phyloP scores from a whole-genome alignment of 2,113 vertebrate genomes.

The Spermophilus dauricus region DNA sequence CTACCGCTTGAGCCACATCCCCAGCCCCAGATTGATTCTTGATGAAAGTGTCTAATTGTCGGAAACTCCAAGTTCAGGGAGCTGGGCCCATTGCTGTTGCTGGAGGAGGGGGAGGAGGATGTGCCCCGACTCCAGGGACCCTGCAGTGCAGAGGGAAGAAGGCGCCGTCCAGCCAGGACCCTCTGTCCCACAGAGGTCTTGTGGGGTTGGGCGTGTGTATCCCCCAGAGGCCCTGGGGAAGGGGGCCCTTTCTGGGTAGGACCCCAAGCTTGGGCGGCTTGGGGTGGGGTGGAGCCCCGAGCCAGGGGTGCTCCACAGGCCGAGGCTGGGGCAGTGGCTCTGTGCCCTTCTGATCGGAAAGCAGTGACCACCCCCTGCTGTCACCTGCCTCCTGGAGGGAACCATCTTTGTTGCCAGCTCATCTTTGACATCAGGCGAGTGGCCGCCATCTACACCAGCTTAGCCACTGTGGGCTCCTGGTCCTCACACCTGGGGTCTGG shows the following conservation, averaged over 20 bases:
- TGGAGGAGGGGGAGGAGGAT: not conserved
- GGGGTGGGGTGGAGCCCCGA: too few relatives aligned
- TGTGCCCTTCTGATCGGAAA: not conserved
- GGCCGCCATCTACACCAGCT: not conserved
- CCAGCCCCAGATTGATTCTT: not conserved
- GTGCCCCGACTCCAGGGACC: not conserved
- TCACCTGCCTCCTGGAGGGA: not conserved
- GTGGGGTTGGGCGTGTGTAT: too few relatives aligned
- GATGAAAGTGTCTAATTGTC: not conserved
- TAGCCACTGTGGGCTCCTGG: not conserved
- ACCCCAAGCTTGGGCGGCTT: not conserved
- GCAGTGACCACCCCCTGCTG: not conserved
- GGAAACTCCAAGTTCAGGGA: not conserved
- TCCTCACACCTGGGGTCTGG: too few relatives aligned
- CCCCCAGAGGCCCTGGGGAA: not conserved
- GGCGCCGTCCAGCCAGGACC: not conserved
- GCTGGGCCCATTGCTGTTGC: accelerated
- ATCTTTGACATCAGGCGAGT: not conserved
- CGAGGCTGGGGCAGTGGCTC: too few relatives aligned
- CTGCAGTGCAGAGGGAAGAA: not conserved
- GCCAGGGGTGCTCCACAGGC: not conserved
- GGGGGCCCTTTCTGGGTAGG: not conserved
- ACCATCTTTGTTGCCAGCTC: not conserved
- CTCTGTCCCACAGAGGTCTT: too few relatives aligned
- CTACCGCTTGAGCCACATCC: too few relatives aligned